Evolutionary conservation across 2,113 vertebrate genomes (phyloP).

Genomic region (Epinephelus fuscoguttatus): DNA sequence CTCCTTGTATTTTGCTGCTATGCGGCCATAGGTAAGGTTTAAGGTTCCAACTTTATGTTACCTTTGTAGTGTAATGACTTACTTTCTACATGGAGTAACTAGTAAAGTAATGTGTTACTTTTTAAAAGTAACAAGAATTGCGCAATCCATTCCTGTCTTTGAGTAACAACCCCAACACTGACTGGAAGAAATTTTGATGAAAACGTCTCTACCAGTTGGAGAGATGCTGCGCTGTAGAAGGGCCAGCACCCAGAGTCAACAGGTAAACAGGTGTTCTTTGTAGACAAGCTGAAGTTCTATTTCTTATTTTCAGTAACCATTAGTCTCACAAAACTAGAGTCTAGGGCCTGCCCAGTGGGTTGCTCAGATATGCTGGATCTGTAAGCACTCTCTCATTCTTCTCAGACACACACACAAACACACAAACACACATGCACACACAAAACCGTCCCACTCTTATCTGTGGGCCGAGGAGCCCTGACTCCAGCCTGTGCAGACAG

Average conservation of each 20-base stretch:
- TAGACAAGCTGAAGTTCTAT: neutral
- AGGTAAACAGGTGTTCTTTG: neutral
- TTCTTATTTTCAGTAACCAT: constrained; percentile 13
- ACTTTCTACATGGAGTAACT: too few relatives aligned
- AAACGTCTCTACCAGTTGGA: neutral
- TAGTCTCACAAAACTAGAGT: constrained; percentile 10
- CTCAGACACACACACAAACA: constrained; percentile 52
- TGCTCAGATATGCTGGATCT: constrained; percentile 40
- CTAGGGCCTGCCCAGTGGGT: constrained; percentile 6
- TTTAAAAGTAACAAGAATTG: too few relatives aligned
- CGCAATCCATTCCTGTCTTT: too few relatives aligned
- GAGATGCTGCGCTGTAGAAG: neutral
- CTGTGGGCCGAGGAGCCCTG: constrained; percentile 83
- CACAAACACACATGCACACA: constrained; percentile 49
- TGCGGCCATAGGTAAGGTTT: too few relatives aligned
- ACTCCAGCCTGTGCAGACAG: constrained; percentile 84
- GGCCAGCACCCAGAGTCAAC: neutral
- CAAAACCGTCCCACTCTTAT: constrained; percentile 83
- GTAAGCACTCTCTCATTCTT: constrained; percentile 49
- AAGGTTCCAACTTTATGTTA: too few relatives aligned
- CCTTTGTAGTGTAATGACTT: too few relatives aligned
- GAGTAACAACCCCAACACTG: too few relatives aligned
- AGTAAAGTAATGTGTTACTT: too few relatives aligned
- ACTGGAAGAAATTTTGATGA: neutral
- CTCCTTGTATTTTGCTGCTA: too few relatives aligned